Conservation (phyloP, 2,888 invertebrate genomes). For the Conchocele bisecta region DNA sequence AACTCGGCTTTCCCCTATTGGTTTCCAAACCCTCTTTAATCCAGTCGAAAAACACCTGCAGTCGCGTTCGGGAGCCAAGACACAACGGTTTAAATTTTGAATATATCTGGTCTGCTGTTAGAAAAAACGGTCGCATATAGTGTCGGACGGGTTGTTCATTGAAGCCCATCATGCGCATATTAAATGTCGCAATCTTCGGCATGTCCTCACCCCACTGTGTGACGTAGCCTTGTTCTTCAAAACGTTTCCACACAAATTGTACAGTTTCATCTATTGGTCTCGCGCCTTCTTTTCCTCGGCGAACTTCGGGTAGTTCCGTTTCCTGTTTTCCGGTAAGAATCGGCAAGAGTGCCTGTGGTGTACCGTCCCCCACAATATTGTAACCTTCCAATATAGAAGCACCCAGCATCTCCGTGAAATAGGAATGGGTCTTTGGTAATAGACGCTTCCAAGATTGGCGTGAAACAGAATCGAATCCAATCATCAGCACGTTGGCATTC, state of each 20-base stretch:
- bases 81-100: constrained; percentile 83
- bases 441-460: constrained; percentile 86
- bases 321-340: constrained; percentile 91
- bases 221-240: constrained; percentile 84
- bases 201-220: constrained; percentile 95
- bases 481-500: constrained; percentile 86
- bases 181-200: constrained; percentile 93
- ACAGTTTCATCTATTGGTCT: constrained; percentile 86
- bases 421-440: constrained; percentile 76
- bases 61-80: constrained; percentile 89
- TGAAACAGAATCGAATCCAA: constrained; percentile 95
- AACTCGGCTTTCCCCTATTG: constrained; percentile 89
- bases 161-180: constrained; percentile 95
- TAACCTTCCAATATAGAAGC: constrained; percentile 87
- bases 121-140: constrained; percentile 90
- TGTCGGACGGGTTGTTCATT: constrained; percentile 93
- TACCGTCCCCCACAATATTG: constrained; percentile 84
- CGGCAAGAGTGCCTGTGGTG: constrained; percentile 89
- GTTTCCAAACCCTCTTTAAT: constrained; percentile 85
- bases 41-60: constrained; percentile 83
- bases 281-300: constrained; percentile 87
- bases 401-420: constrained; percentile 72
- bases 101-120: constrained; percentile 85
- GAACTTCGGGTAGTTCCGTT: constrained; percentile 93
- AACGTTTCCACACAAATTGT: constrained; percentile 93